phyloP scores from a whole-genome alignment of 2,797 vertebrate genomes.

The Arremon brunneinucha region DNA sequence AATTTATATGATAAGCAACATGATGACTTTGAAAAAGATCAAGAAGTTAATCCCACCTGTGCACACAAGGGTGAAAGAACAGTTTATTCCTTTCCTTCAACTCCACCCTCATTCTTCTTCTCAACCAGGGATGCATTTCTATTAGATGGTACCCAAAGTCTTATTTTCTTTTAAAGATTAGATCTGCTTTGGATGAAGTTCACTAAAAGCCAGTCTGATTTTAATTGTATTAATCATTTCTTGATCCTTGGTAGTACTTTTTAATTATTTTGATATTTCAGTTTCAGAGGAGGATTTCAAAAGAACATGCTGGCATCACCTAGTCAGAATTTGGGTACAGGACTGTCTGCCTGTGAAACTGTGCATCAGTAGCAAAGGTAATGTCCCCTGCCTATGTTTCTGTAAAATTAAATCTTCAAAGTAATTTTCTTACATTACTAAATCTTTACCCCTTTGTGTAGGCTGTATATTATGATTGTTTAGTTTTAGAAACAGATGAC shows the following conservation, averaged over 20 bases:
- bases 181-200: neutral
- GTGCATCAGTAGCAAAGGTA: neutral
- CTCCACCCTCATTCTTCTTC: neutral
- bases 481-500: neutral
- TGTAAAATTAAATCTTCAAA: neutral
- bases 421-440: neutral
- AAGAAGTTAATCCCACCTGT: neutral
- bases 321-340: neutral
- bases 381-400: fast-evolving
- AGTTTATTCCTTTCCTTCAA: neutral
- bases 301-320: neutral
- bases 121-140: neutral
- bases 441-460: neutral
- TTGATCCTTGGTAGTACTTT: neutral
- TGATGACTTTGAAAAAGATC: neutral
- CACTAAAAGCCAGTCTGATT: neutral
- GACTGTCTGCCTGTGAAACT: neutral
- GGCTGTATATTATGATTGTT: neutral
- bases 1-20: neutral
- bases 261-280: neutral
- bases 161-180: neutral
- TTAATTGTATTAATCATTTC: neutral
- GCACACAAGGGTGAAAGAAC: neutral
- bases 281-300: neutral
- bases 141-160: neutral